Conservation (phyloP, 2,888 invertebrate genomes). For the Adela reaumurella region DNA sequence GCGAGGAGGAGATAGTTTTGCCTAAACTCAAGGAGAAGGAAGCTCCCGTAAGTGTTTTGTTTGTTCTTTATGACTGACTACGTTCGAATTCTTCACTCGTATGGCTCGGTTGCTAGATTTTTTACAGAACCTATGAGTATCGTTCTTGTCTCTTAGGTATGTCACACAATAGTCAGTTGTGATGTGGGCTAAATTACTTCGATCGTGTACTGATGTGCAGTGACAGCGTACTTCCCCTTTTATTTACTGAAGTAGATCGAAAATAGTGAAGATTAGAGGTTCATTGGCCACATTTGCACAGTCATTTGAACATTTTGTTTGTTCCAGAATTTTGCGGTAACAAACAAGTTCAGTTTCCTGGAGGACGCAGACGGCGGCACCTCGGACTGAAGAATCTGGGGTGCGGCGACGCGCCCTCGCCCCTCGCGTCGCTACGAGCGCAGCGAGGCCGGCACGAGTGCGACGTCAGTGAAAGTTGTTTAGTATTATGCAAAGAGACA, state of each 20-base stretch:
- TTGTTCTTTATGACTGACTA: too few species aligned
- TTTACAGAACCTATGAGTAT: too few species aligned
- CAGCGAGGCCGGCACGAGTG: conserved; percentile 25
- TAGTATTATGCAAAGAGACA: conserved; percentile 16
- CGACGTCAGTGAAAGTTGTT: conserved; percentile 47
- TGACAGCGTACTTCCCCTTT: too few species aligned
- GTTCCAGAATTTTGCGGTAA: conserved; percentile 68
- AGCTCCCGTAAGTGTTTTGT: conserved; percentile 30
- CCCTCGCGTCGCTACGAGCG: too few species aligned
- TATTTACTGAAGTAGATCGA: too few species aligned
- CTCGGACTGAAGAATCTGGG: conserved; percentile 24
- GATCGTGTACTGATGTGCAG: too few species aligned
- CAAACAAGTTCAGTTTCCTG: conserved; percentile 74
- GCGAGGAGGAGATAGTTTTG: conserved; percentile 42
- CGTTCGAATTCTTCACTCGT: neutral
- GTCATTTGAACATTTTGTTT: conserved; percentile 11
- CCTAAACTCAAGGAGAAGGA: conserved; percentile 72
- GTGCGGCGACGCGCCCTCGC: too few species aligned
- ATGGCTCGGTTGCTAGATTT: too few species aligned
- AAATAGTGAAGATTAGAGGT: too few species aligned
- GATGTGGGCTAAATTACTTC: too few species aligned
- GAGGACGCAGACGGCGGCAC: conserved; percentile 62
- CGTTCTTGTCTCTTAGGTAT: too few species aligned
- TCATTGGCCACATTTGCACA: neutral
- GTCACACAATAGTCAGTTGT: too few species aligned